Evolutionary conservation across 2,888 invertebrate genomes (phyloP), one percentile per base, ranked within the genome.

Genomic region (Tethea ocularis): DNA sequence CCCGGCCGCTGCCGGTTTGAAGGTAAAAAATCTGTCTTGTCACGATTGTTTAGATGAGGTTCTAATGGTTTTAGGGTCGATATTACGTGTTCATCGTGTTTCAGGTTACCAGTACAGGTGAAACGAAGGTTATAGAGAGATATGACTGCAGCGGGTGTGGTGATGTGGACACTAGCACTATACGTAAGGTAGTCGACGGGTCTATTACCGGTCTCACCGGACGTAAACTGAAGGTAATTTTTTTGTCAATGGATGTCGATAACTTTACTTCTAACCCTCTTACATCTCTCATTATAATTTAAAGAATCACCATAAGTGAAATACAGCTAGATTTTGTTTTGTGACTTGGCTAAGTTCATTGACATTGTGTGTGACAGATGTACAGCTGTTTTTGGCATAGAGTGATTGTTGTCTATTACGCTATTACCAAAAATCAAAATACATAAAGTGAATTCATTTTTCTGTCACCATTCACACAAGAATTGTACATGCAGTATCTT

Each of bases 71-170:
- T 75, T 74, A 71, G 64, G 61, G 59, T 60, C 61, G 61, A 63
- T 71, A 63, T 61, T 74, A 52, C 67, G 46, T 60, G 57, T 68
- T 64, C 57, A 61, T 75, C 65, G 61, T 66, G 26, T 82, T 81
- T 64, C 83, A 99, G 98, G 94, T 95, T 68, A 97, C 99, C 17
- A 95, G 96, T 61, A 97, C 97, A 84, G 98, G 98, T 52, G 96
- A 97, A 77, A 95, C 96, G 20, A 99, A 99, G 93, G 96, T 99
- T 56, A 96, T 99, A 77, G 99, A 99, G 86, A 95, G 99, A 63
- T 97, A 96, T 82, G 99, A 99, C 93, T 98, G 98, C 80, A 97
- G 97, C 74, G 99, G 99, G 22, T 97, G 98, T 80, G 99, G 99
- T 5, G 99, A 99, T 94, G 98, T 99, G 59, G 97, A 97, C 86